Evolutionary conservation across 2,888 invertebrate species (phyloP).

Genomic region (Sinotaia quadrata): DNA sequence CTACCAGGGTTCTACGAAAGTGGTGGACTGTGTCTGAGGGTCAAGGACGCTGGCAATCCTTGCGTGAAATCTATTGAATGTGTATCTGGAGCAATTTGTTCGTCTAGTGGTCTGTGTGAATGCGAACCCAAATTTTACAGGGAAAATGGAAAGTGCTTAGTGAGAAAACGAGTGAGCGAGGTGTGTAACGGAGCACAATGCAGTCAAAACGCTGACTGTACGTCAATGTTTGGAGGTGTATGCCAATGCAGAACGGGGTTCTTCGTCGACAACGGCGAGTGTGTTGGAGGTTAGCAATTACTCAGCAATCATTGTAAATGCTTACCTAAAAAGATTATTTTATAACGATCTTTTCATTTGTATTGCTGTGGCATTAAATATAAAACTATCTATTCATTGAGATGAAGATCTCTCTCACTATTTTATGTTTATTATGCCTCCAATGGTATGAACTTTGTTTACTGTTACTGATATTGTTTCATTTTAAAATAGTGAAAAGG

Average conservation of each 20-base stretch:
- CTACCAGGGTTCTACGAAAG: constrained; percentile 11
- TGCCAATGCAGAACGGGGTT: constrained; percentile 18
- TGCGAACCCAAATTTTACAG: constrained; percentile 24
- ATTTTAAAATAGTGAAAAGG: too few relatives aligned
- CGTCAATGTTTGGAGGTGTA: constrained; percentile 20
- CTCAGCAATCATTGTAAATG: background rate
- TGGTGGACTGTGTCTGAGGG: constrained; percentile 20
- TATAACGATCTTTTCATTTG: too few relatives aligned
- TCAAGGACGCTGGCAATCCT: constrained; percentile 17
- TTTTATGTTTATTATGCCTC: too few relatives aligned
- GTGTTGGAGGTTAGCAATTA: constrained; percentile 35
- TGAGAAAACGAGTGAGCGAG: constrained; percentile 19
- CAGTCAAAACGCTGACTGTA: constrained; percentile 18
- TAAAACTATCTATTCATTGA: too few relatives aligned
- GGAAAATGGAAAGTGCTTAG: constrained; percentile 13
- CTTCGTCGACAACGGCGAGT: constrained; percentile 22
- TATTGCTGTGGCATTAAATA: too few relatives aligned
- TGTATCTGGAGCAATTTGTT: background rate
- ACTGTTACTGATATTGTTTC: too few relatives aligned
- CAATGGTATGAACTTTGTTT: too few relatives aligned
- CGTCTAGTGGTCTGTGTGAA: constrained; percentile 16
- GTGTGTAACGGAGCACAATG: constrained; percentile 23
- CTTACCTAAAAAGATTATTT: background rate
- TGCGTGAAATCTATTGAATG: constrained; percentile 20
- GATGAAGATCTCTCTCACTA: too few relatives aligned